A percentile compares a stretch with the other conserved stretches of the same genome.
These are phyloP conservation scores for Motacilla tschutschensis DNA, from an alignment of 2,113 vertebrate species.

Conservation along the genomic window DNA sequence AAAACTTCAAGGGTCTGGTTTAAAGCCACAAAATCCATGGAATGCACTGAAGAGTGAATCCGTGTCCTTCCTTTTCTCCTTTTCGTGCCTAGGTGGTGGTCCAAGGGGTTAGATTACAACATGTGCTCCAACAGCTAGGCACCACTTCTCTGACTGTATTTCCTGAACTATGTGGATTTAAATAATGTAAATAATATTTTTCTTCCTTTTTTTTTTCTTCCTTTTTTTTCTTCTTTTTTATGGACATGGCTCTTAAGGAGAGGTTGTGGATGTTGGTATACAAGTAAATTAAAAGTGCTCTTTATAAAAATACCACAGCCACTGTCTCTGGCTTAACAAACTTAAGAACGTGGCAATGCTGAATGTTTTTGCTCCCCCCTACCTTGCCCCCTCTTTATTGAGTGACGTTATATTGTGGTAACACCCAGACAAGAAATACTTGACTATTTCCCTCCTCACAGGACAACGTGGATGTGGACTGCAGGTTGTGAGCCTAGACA, in stretches of 20 bases:
- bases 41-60: slow-evolving; percentile 52
- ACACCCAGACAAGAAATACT: slow-evolving; percentile 69
- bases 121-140: slow-evolving; percentile 53
- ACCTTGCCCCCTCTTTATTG: slow-evolving; percentile 30
- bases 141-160: slow-evolving; percentile 37
- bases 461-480: slow-evolving; percentile 75
- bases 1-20: slow-evolving; percentile 68
- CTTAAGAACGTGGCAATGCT: slow-evolving; percentile 27
- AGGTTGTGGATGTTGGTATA: not conserved
- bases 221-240: not conserved
- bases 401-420: slow-evolving; percentile 63
- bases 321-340: slow-evolving; percentile 35
- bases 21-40: slow-evolving; percentile 62
- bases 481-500: slow-evolving; percentile 63
- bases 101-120: slow-evolving; percentile 57
- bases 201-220: not conserved
- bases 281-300: slow-evolving; percentile 1
- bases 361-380: slow-evolving; percentile 14
- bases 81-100: slow-evolving; percentile 60
- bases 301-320: not conserved
- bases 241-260: not conserved
- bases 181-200: slow-evolving; percentile 32
- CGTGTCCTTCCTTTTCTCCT: slow-evolving; percentile 41
- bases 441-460: slow-evolving; percentile 72
- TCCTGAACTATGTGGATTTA: slow-evolving; percentile 59